Percentiles rank a stretch among this genome's conserved stretches.
phyloP scores from a whole-genome alignment of 2,888 invertebrate species.

The Acrobasis consociella region DNA sequence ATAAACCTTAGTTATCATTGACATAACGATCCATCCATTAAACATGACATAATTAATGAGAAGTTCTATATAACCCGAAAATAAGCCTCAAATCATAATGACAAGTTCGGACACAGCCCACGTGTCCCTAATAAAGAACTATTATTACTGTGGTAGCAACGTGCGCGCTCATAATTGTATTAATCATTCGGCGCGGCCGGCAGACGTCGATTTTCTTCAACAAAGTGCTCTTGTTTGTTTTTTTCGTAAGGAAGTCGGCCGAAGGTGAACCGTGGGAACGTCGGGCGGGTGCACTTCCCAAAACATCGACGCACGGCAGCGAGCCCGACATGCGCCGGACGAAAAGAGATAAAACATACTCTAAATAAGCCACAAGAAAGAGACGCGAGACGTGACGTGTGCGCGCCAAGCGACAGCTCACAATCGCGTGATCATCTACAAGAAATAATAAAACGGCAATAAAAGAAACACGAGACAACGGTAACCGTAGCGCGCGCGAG shows the following conservation, averaged over 20 bases:
- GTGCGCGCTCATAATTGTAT: slow-evolving; percentile 81
- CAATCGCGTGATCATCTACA: slow-evolving; percentile 83
- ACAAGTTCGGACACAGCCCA: slow-evolving; percentile 54
- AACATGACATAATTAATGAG: slow-evolving; percentile 3
- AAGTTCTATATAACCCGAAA: slow-evolving; percentile 39
- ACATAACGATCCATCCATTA: not conserved
- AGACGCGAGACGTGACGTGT: slow-evolving; percentile 71
- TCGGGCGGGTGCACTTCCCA: slow-evolving; percentile 83
- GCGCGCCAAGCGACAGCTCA: slow-evolving; percentile 81
- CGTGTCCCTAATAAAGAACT: slow-evolving; percentile 76
- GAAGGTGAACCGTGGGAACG: slow-evolving; percentile 83
- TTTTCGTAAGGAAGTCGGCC: slow-evolving; percentile 82
- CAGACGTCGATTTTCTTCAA: slow-evolving; percentile 83
- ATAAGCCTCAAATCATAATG: slow-evolving; percentile 41
- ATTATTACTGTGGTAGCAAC: slow-evolving; percentile 77
- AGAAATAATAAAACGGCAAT: slow-evolving; percentile 83
- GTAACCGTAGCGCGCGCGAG: slow-evolving; percentile 63
- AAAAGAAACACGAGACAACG: slow-evolving; percentile 80
- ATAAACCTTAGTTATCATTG: not conserved
- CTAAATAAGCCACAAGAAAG: slow-evolving; percentile 36
- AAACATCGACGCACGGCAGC: slow-evolving; percentile 83
- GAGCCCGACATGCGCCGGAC: slow-evolving; percentile 73
- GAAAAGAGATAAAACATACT: slow-evolving; percentile 53
- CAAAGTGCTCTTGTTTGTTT: slow-evolving; percentile 83
- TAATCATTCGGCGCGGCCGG: slow-evolving; percentile 81